Evolutionary conservation across 1,140 invertebrate genomes (phyloP), one percentile per base, ranked within the genome.

Genomic region (Halyomorpha halys): DNA sequence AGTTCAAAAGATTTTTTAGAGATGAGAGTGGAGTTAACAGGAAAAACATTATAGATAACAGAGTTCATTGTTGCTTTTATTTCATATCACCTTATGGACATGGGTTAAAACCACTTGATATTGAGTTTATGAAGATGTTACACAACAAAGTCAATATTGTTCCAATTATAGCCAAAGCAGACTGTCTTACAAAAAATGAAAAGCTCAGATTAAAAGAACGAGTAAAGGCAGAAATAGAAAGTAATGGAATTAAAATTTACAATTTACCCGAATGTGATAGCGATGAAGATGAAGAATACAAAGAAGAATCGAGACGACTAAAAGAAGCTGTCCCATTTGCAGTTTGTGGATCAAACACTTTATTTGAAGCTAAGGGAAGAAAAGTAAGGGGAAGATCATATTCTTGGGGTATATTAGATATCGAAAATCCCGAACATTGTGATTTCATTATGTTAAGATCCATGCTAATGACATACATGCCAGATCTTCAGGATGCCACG

Each of bases 101-200:
- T 80, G 94, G 95, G 84, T 75, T 90, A 59, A 90, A 90, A 70
- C 87, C 87, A 0, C 75, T 99, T 66, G 97, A 99, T 76, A 89
- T 99, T 70, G 92, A 98, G 78, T 97, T 98, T 73, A 98, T 99
- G 95, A 97, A 97, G 73, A 88, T 95, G 72, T 78, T 99, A 14
- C 95, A 98, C 74, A 93, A 95, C 70, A 98, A 96, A 83, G 90
- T 97, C 4, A 99, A 99, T 74, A 96, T 99, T 72, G 94, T 99
- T 71, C 97, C 97, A 66, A 91, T 99, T 3, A 97, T 99, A 73
- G 96, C 96, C 53, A 99, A 99, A 80, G 92, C 96, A 27, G 97
- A 99, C 78, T 94, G 94, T 65, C 79, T 99, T 25, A 98, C 94
- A 6, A 93, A 94, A 74, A 94, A 94, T 70, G 97, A 99, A 82